These are phyloP conservation scores for Eucidaris tribuloides DNA, from an alignment of 35 echinoderm and acorn worm genomes.

Conservation along the genomic window DNA sequence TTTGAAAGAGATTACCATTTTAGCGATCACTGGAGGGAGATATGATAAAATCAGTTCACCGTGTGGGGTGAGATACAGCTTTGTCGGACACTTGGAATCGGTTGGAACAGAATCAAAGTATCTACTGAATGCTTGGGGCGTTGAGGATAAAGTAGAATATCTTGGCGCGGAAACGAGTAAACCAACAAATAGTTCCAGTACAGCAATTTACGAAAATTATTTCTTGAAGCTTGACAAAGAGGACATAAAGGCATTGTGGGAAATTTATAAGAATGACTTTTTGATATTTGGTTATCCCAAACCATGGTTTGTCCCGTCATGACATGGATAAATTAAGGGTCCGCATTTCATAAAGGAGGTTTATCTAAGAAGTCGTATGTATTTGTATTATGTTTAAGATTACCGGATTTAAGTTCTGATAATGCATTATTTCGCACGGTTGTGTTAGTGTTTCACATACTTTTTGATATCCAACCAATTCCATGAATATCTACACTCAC, in stretches of 20 bases:
- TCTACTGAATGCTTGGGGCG: conserved; percentile 44
- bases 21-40: conserved; percentile 79
- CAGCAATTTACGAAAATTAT: conserved; percentile 38
- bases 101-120: conserved; percentile 73
- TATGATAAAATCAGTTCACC: conserved; percentile 78
- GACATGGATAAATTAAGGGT: neutral
- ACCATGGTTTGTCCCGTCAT: conserved; percentile 43
- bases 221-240: conserved; percentile 44
- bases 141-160: conserved; percentile 65
- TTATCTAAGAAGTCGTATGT: no score
- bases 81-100: conserved; percentile 89
- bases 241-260: conserved; percentile 45
- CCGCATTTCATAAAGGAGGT: no score
- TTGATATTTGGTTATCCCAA: conserved; percentile 78
- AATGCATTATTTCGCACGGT: no score
- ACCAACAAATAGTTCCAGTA: conserved; percentile 81
- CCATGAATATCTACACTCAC: no score
- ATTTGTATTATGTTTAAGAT: no score
- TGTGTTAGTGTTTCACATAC: no score
- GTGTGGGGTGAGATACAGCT: conserved; percentile 73
- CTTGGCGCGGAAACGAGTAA: conserved; percentile 42
- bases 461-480: no score
- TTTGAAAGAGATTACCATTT: conserved; percentile 63
- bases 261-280: conserved; percentile 72
- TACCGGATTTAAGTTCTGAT: no score